Evolutionary conservation across 1,140 invertebrate species (phyloP).

Genomic region (Drosophila bocqueti): DNA sequence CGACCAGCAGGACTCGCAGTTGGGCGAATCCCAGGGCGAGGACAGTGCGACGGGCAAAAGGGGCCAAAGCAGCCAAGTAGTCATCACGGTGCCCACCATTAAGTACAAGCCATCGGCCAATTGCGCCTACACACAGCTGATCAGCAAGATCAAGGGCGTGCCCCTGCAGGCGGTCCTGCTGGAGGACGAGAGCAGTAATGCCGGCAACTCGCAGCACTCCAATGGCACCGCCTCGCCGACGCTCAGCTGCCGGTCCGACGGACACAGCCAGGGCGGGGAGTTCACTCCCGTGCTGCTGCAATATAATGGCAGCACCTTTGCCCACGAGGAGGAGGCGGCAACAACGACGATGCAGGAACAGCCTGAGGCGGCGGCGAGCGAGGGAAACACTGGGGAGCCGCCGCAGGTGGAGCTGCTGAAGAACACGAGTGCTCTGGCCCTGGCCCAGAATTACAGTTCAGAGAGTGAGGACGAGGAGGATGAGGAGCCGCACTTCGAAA

Average conservation of each 20-base stretch:
- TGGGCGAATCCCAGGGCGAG: constrained; percentile 36
- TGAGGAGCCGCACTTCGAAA: constrained; percentile 61
- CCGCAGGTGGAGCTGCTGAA: constrained; percentile 76
- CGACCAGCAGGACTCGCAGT: constrained; percentile 7
- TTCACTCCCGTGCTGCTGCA: constrained; percentile 76
- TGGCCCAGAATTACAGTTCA: constrained; percentile 87
- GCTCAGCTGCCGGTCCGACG: constrained; percentile 63
- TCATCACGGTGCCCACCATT: constrained; percentile 86
- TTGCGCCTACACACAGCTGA: constrained; percentile 93
- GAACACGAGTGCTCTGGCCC: constrained; percentile 86
- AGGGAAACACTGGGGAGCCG: constrained; percentile 7
- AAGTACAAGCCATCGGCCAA: constrained; percentile 92
- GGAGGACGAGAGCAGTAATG: constrained; percentile 62
- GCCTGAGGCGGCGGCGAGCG: constrained; percentile 44
- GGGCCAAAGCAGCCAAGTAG: constrained; percentile 27
- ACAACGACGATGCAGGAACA: constrained; percentile 11
- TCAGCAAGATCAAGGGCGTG: constrained; percentile 93
- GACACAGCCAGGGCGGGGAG: constrained; percentile 58
- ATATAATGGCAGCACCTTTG: constrained; percentile 76
- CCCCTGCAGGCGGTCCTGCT: constrained; percentile 85
- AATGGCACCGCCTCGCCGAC: constrained; percentile 66
- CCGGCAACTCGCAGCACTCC: constrained; percentile 61
- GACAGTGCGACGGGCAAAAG: neutral
- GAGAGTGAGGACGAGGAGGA: constrained; percentile 85
- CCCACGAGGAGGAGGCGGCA: constrained; percentile 52